A percentile compares a stretch with the other conserved stretches of the same genome.
Conservation (phyloP, 2,113 vertebrate genomes). For the Piaya cayana region DNA sequence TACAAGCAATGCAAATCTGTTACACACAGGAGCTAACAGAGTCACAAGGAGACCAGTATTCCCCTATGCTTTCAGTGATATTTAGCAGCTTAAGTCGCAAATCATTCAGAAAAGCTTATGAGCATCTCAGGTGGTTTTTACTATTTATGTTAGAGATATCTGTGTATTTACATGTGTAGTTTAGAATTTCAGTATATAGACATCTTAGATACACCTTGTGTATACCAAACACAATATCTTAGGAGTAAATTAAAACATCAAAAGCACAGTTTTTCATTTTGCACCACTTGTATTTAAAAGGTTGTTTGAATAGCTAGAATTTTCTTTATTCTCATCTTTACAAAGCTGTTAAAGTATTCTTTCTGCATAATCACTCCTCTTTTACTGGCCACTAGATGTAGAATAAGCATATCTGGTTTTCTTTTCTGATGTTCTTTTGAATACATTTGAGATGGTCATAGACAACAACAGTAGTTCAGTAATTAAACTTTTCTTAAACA, state of each 20-base stretch:
- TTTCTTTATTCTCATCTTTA: not conserved
- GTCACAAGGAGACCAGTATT: not conserved
- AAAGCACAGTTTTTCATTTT: not conserved
- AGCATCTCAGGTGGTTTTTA: not conserved
- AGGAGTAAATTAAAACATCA: not conserved
- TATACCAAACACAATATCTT: rapidly evolving
- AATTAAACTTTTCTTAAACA: not conserved
- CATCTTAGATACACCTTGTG: not conserved
- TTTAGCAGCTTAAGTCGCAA: not conserved
- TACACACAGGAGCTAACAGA: rapidly evolving
- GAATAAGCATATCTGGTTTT: not conserved
- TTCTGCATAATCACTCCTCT: not conserved
- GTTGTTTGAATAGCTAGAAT: not conserved
- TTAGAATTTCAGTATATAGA: not conserved
- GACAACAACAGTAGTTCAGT: not conserved
- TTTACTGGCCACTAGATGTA: not conserved
- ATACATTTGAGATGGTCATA: not conserved
- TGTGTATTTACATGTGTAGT: not conserved
- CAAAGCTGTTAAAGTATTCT: not conserved
- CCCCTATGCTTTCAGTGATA: not conserved
- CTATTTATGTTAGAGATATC: not conserved
- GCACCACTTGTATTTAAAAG: not conserved
- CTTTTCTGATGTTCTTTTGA: not conserved
- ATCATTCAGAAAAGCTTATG: not conserved
- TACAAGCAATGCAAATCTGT: not conserved